Evolutionary conservation across 2,113 vertebrate species (phyloP).

Genomic region (Uria lomvia): DNA sequence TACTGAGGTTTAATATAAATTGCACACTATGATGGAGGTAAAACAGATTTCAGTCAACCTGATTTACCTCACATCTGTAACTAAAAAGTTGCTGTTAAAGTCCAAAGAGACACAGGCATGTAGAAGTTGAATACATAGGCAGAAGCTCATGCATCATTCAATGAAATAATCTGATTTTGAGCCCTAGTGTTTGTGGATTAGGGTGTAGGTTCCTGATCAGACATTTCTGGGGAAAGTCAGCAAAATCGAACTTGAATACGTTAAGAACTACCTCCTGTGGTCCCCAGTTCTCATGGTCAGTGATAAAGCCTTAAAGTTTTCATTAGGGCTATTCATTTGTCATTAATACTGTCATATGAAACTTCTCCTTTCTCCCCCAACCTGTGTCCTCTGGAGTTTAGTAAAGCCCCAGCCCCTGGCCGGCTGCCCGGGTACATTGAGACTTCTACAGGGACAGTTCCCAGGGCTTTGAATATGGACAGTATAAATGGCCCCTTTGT

Average conservation of each 20-base stretch:
- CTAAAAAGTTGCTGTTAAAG: background rate
- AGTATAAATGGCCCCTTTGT: background rate
- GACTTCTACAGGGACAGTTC: background rate
- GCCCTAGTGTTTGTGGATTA: background rate
- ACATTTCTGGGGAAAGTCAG: background rate
- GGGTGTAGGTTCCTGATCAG: accelerated
- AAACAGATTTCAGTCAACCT: background rate
- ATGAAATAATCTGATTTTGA: background rate
- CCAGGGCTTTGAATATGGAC: background rate
- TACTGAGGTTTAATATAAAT: background rate
- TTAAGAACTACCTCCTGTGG: background rate
- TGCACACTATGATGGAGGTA: background rate
- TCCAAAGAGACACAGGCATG: background rate
- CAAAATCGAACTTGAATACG: background rate
- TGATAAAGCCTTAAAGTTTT: background rate
- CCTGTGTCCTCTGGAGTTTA: background rate
- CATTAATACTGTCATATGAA: background rate
- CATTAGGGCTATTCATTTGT: background rate
- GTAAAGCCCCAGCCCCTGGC: background rate
- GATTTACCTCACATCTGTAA: background rate
- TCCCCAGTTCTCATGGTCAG: background rate
- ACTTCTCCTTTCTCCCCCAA: background rate
- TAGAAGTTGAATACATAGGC: background rate
- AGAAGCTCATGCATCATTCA: background rate
- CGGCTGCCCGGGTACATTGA: background rate